These are phyloP conservation scores for Drosophila repleta DNA, from an alignment of 1,140 invertebrate species.

Conservation along the genomic window DNA sequence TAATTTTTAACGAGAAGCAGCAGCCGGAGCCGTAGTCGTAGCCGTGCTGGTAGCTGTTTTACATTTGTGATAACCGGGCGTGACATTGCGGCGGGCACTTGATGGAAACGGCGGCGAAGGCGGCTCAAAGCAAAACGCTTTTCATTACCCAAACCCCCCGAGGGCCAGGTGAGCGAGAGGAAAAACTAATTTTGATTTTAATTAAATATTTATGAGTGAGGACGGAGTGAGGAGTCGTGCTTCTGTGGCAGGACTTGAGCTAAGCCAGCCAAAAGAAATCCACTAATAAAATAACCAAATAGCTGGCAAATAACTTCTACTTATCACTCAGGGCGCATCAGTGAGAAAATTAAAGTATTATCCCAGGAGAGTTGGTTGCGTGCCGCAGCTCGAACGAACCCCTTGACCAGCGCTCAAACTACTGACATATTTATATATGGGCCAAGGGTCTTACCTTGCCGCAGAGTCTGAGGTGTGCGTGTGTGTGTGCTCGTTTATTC, in stretches of 20 bases:
- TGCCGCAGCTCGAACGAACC: constrained; percentile 37
- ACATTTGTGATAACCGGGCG: constrained; percentile 36
- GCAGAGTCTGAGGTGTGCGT: neutral
- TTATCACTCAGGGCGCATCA: constrained; percentile 75
- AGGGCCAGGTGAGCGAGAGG: constrained; percentile 24
- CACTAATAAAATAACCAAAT: constrained; percentile 78
- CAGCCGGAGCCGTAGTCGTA: neutral
- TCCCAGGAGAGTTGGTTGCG: constrained; percentile 69
- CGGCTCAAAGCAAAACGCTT: constrained; percentile 31
- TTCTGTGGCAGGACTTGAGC: constrained; percentile 16
- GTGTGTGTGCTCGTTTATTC: constrained; percentile 69
- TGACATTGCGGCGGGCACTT: constrained; percentile 34
- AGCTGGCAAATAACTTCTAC: constrained; percentile 79
- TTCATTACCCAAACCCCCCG: constrained; percentile 33
- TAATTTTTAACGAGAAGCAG: constrained; percentile 64
- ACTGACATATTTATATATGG: constrained; percentile 22
- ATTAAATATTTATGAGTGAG: constrained; percentile 75
- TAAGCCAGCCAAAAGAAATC: constrained; percentile 27
- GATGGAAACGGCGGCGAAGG: constrained; percentile 24
- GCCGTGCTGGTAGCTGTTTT: constrained; percentile 32
- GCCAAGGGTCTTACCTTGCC: constrained; percentile 35
- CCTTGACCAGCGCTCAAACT: constrained; percentile 36
- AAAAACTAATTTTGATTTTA: constrained; percentile 79
- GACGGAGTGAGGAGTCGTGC: neutral
- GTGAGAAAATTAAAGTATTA: constrained; percentile 80